These are phyloP conservation scores for Bradypus variegatus DNA, from an alignment of 2,797 vertebrate species.

Conservation along the genomic window DNA sequence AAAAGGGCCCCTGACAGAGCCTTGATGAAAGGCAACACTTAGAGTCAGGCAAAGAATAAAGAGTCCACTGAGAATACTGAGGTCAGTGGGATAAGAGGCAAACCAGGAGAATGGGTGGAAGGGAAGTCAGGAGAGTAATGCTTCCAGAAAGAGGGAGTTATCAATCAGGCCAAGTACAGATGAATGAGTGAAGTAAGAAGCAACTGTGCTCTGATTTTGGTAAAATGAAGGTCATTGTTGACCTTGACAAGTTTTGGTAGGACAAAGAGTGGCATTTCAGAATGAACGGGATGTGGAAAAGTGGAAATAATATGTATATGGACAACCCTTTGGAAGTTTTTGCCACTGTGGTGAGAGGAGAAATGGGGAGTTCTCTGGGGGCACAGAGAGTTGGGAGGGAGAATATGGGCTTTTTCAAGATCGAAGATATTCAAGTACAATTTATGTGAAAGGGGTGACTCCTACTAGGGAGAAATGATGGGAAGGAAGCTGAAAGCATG, in stretches of 20 bases:
- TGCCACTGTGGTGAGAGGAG: background rate
- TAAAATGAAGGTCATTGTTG: background rate
- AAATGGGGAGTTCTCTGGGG: background rate
- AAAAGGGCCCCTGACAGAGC: background rate
- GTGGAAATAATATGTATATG: fast-evolving
- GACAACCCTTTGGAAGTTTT: background rate
- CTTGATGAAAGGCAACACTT: background rate
- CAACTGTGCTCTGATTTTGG: background rate
- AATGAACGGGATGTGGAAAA: too few relatives aligned
- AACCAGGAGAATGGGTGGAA: background rate
- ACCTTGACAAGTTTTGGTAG: background rate
- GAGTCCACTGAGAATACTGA: background rate
- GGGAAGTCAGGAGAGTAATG: background rate
- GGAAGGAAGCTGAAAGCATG: background rate
- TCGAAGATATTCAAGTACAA: background rate
- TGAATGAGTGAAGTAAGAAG: background rate
- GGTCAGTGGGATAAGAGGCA: background rate
- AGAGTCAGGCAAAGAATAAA: background rate
- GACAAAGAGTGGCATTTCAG: background rate
- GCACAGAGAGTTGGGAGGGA: background rate
- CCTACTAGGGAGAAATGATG: background rate
- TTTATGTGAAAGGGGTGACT: background rate
- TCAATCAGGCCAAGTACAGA: background rate
- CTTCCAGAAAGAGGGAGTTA: background rate
- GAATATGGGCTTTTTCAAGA: background rate